Conservation (phyloP, 2,113 vertebrate genomes). For the Ictalurus punctatus region DNA sequence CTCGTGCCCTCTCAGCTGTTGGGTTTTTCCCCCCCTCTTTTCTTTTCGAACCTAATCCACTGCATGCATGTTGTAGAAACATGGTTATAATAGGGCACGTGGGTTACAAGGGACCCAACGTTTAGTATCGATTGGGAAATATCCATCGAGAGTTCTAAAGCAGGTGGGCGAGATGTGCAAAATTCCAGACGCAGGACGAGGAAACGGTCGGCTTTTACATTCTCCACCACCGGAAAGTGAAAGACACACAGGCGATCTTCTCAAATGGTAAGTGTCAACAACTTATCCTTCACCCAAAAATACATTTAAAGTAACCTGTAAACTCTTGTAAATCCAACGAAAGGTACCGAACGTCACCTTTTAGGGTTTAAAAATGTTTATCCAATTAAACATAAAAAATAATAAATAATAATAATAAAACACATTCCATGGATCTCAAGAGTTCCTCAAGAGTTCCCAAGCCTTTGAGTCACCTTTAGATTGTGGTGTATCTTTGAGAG, state of each 20-base stretch:
- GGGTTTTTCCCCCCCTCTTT: too few relatives aligned
- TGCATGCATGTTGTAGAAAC: background rate
- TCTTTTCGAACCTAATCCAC: too few relatives aligned
- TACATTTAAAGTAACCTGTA: background rate
- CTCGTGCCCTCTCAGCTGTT: background rate
- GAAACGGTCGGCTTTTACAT: background rate
- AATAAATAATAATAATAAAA: too few relatives aligned
- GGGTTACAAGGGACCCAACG: background rate
- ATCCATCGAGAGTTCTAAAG: background rate
- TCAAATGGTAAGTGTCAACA: constrained; percentile 38
- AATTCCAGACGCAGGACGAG: background rate
- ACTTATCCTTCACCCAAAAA: background rate
- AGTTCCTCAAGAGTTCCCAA: background rate
- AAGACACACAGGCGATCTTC: background rate
- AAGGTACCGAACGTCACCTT: background rate
- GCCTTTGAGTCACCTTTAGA: background rate
- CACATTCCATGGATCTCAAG: background rate
- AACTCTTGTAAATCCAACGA: background rate
- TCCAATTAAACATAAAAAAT: background rate
- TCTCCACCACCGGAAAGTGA: background rate
- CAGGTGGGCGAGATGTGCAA: background rate
- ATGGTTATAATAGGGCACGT: background rate
- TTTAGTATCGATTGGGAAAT: background rate
- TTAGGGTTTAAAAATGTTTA: background rate
- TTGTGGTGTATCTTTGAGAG: background rate